These are phyloP conservation scores for Erynnis tages DNA, from an alignment of 2,888 invertebrate genomes.

Conservation along the genomic window DNA sequence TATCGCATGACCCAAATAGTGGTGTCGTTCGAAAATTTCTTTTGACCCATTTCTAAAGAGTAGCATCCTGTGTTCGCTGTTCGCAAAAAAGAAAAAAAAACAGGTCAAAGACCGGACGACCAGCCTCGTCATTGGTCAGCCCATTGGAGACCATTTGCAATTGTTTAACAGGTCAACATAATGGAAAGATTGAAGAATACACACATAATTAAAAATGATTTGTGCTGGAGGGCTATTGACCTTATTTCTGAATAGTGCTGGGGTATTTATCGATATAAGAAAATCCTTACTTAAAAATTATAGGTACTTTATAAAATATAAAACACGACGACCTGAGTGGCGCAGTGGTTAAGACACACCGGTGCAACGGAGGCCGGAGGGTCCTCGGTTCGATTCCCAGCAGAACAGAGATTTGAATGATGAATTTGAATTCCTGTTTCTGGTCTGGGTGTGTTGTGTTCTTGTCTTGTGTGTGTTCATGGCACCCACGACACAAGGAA, in stretches of 20 bases:
- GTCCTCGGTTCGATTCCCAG: too few relatives aligned
- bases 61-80: conserved; percentile 45
- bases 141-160: conserved; percentile 46
- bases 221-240: conserved; percentile 74
- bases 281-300: too few relatives aligned
- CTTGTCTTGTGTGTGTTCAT: too few relatives aligned
- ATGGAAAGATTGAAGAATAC: conserved; percentile 72
- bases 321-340: too few relatives aligned
- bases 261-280: too few relatives aligned
- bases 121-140: conserved; percentile 41
- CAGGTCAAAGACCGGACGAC: conserved; percentile 53
- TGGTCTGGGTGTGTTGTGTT: too few relatives aligned
- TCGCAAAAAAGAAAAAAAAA: conserved; percentile 51
- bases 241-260: conserved; percentile 65
- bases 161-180: conserved; percentile 54
- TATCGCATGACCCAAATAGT: conserved; percentile 63
- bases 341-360: too few relatives aligned
- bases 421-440: too few relatives aligned
- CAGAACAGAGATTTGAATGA: too few relatives aligned
- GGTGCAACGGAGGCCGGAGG: too few relatives aligned
- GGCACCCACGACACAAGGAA: too few relatives aligned
- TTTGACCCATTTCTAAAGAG: conserved; percentile 67
- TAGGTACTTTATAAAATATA: too few relatives aligned
- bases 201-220: conserved; percentile 79
- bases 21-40: conserved; percentile 46